Evolutionary conservation across 2,888 invertebrate genomes (phyloP).

Genomic region (Hanleya hanleyi): DNA sequence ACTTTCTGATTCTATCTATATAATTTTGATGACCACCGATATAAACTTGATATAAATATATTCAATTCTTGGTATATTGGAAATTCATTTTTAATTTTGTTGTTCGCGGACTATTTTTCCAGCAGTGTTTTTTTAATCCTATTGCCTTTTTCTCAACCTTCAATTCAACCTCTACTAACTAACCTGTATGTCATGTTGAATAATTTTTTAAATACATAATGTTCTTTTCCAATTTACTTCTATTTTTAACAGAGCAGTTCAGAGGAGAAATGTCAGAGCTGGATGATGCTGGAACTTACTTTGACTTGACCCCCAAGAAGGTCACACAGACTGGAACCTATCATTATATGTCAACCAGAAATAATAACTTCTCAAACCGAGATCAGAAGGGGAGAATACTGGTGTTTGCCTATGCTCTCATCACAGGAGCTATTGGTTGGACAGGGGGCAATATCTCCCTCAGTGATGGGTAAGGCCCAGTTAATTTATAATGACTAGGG

Average conservation of each 20-base stretch:
- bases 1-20: no score
- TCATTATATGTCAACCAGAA: slow-evolving; percentile 71
- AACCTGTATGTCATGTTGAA: not conserved
- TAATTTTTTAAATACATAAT: not conserved
- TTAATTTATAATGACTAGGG: no score
- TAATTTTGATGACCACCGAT: no score
- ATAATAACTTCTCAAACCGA: slow-evolving; percentile 73
- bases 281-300: slow-evolving; percentile 72
- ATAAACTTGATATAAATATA: no score
- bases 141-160: no score
- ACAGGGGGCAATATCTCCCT: slow-evolving; percentile 61
- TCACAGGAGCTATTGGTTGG: slow-evolving; percentile 55
- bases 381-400: slow-evolving; percentile 71
- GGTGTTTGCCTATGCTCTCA: slow-evolving; percentile 40
- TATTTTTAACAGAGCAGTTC: slow-evolving; percentile 53
- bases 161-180: no score
- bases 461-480: slow-evolving; percentile 49
- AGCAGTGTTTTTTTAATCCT: no score
- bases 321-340: slow-evolving; percentile 60
- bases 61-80: no score
- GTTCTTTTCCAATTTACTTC: not conserved
- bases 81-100: no score
- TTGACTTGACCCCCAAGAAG: slow-evolving; percentile 67
- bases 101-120: no score
- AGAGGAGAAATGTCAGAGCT: slow-evolving; percentile 64